Base-by-base conservation (phyloP, 2,888 invertebrate genomes). In the Drosophila bunnanda region DNA sequence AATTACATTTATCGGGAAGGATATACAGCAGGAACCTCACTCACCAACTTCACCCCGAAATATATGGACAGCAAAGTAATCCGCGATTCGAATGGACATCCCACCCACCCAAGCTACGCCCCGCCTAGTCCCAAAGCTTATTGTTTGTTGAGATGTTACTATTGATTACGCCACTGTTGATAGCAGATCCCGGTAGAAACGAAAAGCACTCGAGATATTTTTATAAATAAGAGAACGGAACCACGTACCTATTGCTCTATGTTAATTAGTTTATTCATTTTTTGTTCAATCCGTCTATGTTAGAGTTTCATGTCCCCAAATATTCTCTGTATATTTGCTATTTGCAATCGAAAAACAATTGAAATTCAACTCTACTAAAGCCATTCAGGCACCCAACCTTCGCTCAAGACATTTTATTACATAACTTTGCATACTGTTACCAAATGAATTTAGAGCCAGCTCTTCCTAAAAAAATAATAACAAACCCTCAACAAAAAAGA, bases 121-220 rank as follows among this genome's bases (percentile, higher is more conserved):
- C 48, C 76, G 77, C 65, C 62, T 43, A 43, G 43, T 54, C 76
- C 70, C 75, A 73, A 59, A 64, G 66, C 70, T 70, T 20, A 79
- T 88, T 85, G 79, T 81, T 84, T 81, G 86, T 88, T 85, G 34
- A 39, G 80, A 88, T 82, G 86, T 82, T 82, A 77, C 65, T 76
- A 85, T 67, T 60, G 43, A 74, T 64, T 39, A 56, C 41, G 41
- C 55, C 34, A 61, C 50, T 48, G 58, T 62, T 59, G 36, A 36
- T 22, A 61, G 41, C 55, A 54, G 58, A 56, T 41, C 41, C 68
- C 50, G 32, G 43, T 46, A 69, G 48, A 53, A 65, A 61, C 48
- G 22, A 34, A 60, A 41, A 25, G 43, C 44, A 72, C 34, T 44
- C 48, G 34, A 54, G 32, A 58, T 75, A 75, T 69, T 74, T 74